These are phyloP conservation scores for Erebia palarica DNA, from an alignment of 2,888 invertebrate species.

Conservation along the genomic window DNA sequence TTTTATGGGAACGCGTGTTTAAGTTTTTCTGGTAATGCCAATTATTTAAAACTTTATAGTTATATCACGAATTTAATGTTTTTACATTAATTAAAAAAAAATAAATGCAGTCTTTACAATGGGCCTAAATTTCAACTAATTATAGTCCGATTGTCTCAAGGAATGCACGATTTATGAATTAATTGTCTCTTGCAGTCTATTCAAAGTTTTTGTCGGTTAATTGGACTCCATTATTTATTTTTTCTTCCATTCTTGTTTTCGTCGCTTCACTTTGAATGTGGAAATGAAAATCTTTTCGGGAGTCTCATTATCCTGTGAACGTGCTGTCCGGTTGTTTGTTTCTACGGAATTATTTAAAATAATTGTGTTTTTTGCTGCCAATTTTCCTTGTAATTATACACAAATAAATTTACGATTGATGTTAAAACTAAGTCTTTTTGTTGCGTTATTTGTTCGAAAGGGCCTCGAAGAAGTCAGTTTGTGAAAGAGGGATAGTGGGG, in stretches of 20 bases:
- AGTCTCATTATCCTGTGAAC: constrained; percentile 38
- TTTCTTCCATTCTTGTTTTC: constrained; percentile 56
- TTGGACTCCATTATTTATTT: constrained; percentile 67
- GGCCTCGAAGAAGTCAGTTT: not conserved
- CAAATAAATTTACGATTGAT: not conserved
- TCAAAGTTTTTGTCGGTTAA: constrained; percentile 55
- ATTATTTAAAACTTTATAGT: too few species aligned
- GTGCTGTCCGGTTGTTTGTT: constrained; percentile 31
- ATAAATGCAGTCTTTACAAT: not conserved
- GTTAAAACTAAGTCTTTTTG: not conserved
- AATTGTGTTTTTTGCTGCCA: not conserved
- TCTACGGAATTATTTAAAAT: not conserved
- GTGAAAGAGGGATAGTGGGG: not conserved
- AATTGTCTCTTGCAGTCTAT: constrained; percentile 30
- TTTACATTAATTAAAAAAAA: too few species aligned
- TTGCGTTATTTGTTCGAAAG: not conserved
- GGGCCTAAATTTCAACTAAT: constrained; percentile 5
- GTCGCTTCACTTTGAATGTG: constrained; percentile 53
- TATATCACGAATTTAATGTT: too few species aligned
- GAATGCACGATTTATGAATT: constrained; percentile 29
- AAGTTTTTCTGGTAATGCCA: too few species aligned
- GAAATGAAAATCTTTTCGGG: constrained; percentile 55
- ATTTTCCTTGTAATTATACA: not conserved
- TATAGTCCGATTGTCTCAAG: constrained; percentile 43
- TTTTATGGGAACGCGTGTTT: too few species aligned